Percentiles rank a stretch among this genome's conserved stretches.
Evolutionary conservation across 2,797 vertebrate species (phyloP).

Genomic region (Peromyscus eremicus): DNA sequence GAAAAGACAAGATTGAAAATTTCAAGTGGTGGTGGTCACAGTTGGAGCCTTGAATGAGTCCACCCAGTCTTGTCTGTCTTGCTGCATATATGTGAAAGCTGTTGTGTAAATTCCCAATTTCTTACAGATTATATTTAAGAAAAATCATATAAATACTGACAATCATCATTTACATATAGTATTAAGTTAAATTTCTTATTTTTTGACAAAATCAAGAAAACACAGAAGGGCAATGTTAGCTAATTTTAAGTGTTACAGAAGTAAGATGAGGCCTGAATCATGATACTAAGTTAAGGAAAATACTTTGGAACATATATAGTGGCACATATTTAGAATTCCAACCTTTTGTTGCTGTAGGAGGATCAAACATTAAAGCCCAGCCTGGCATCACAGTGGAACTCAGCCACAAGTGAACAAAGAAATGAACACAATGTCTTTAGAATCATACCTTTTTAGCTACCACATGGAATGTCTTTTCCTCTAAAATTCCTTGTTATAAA

Average conservation of each 20-base stretch:
- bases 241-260: neutral
- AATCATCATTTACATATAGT: neutral
- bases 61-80: neutral
- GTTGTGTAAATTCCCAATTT: neutral
- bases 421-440: neutral
- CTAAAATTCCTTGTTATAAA: conserved; percentile 45
- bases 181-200: neutral
- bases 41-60: neutral
- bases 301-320: neutral
- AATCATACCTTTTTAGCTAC: neutral
- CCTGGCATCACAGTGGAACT: no score
- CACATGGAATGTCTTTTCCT: neutral
- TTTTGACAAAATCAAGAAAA: neutral
- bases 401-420: neutral
- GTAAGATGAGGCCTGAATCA: neutral
- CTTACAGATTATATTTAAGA: neutral
- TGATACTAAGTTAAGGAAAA: conserved; percentile 44
- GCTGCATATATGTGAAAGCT: neutral
- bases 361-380: neutral
- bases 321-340: neutral
- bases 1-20: neutral
- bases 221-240: rapidly evolving
- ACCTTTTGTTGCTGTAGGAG: neutral
- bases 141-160: neutral
- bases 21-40: neutral